These are phyloP conservation scores for Brachystomella parvula DNA, from an alignment of 1,140 invertebrate species.

Conservation along the genomic window DNA sequence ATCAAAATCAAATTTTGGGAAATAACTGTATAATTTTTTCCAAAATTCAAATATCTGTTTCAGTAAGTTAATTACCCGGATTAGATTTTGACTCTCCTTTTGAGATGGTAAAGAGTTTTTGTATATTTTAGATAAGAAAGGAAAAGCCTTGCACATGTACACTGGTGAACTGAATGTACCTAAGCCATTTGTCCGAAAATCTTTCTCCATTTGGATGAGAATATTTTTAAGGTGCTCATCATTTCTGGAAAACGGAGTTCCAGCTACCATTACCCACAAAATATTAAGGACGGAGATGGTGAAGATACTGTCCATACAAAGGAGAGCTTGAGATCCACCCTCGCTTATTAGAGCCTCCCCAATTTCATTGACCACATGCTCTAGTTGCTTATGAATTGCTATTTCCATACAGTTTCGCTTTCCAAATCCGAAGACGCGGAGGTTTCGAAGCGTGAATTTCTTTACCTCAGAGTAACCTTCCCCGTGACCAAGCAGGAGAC, in stretches of 20 bases:
- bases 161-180: not conserved
- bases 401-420: constrained; percentile 27
- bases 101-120: too few relatives aligned
- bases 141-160: constrained; percentile 21
- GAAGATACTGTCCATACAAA: constrained; percentile 35
- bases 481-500: constrained; percentile 60
- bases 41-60: too few relatives aligned
- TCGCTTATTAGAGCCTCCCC: constrained; percentile 43
- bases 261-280: constrained; percentile 78
- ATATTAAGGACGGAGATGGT: constrained; percentile 60
- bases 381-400: constrained; percentile 47
- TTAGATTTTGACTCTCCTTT: constrained; percentile 11
- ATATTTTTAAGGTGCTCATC: constrained; percentile 37
- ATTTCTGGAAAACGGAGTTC: constrained; percentile 50
- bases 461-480: constrained; percentile 73
- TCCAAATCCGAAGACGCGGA: constrained; percentile 61
- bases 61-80: constrained; percentile 18
- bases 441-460: constrained; percentile 64
- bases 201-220: constrained; percentile 6
- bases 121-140: not conserved
- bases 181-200: not conserved
- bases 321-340: not conserved
- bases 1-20: not conserved
- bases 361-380: constrained; percentile 49
- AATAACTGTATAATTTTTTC: too few relatives aligned